phyloP scores from a whole-genome alignment of 2,797 vertebrate genomes.

The Galagoides demidoff region DNA sequence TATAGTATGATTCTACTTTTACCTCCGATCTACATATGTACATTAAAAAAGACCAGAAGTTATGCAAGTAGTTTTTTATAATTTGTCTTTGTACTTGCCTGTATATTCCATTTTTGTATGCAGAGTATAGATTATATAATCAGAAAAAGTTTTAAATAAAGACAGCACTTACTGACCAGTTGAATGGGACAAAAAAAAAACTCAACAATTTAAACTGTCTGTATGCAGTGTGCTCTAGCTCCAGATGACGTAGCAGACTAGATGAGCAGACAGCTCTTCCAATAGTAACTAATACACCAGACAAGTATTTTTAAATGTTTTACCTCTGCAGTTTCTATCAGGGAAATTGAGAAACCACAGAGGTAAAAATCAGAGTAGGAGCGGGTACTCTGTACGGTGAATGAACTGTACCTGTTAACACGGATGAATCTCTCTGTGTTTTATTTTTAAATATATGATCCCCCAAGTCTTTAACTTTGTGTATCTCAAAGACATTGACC shows the following conservation, averaged over 20 bases:
- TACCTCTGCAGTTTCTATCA: background rate
- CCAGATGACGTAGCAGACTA: background rate
- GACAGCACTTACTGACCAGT: background rate
- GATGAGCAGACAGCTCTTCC: background rate
- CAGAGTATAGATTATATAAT: background rate
- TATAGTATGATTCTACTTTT: background rate
- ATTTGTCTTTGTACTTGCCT: constrained; percentile 12
- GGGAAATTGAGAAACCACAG: background rate
- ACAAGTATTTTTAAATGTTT: background rate
- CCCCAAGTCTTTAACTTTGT: background rate
- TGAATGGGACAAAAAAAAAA: constrained; percentile 12
- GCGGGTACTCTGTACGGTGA: background rate
- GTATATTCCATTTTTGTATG: background rate
- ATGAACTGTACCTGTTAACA: background rate
- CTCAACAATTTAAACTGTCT: background rate
- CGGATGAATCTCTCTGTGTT: background rate
- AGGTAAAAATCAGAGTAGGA: background rate
- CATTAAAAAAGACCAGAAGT: background rate
- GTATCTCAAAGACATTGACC: background rate
- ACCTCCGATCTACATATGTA: background rate
- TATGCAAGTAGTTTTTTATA: background rate
- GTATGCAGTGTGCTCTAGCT: background rate
- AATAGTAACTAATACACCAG: background rate
- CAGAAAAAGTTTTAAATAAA: background rate
- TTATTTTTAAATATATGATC: background rate